phyloP scores from a whole-genome alignment of 2,113 vertebrate species.

The Carollia perspicillata region DNA sequence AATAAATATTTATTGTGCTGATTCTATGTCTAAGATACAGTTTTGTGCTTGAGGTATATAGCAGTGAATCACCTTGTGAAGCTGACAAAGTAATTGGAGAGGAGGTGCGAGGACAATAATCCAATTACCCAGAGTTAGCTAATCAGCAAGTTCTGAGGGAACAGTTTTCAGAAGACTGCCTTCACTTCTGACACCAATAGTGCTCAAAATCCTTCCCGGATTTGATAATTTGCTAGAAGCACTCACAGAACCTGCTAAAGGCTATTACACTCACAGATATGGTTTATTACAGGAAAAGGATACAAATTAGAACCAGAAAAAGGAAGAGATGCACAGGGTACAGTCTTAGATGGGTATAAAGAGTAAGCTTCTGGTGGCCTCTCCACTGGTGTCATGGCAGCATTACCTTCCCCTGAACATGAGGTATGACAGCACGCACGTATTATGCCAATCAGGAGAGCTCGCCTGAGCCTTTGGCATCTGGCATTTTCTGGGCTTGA shows the following conservation, averaged over 20 bases:
- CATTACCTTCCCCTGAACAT: not conserved
- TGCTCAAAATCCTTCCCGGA: not conserved
- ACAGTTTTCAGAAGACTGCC: not conserved
- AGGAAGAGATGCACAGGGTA: not conserved
- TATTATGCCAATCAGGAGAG: not conserved
- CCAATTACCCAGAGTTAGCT: not conserved
- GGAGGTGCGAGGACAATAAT: not conserved
- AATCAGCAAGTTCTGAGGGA: not conserved
- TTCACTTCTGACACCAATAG: not conserved
- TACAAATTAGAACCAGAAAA: not conserved
- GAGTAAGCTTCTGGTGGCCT: not conserved
- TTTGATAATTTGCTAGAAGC: not conserved
- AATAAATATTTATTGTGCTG: not conserved
- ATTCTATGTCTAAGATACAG: not conserved
- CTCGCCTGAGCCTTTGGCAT: not conserved
- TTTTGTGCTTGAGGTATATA: not conserved
- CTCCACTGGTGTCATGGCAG: not conserved
- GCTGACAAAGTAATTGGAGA: not conserved
- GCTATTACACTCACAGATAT: not conserved
- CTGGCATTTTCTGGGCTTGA: not conserved
- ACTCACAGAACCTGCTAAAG: not conserved
- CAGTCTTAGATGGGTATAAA: not conserved
- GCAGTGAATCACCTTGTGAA: not conserved
- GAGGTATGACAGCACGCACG: no score
- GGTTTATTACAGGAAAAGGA: not conserved